phyloP scores from a whole-genome alignment of 2,113 vertebrate species.

The Caranx ignobilis region DNA sequence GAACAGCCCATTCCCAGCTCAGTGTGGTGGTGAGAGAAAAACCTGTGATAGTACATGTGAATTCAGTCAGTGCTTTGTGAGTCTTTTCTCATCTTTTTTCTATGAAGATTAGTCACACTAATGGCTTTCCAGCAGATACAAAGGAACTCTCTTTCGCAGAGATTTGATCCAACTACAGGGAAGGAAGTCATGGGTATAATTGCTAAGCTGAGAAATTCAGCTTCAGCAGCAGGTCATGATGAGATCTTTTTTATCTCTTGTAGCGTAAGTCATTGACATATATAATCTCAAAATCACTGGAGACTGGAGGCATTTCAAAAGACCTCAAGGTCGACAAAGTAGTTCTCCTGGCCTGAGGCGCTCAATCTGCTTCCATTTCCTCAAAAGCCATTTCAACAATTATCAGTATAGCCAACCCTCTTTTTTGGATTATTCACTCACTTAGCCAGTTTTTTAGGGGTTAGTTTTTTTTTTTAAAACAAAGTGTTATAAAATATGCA shows the following conservation, averaged over 20 bases:
- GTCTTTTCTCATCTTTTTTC: constrained; percentile 57
- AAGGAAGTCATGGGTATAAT: constrained; percentile 66
- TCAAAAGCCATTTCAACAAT: neutral
- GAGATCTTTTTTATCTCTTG: constrained; percentile 59
- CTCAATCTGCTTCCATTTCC: constrained; percentile 15
- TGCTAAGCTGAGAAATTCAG: constrained; percentile 58
- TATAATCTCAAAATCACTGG: constrained; percentile 51
- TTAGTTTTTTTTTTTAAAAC: too few species aligned
- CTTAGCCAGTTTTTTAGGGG: neutral
- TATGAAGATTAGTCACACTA: constrained; percentile 68
- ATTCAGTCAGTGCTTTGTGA: constrained; percentile 56
- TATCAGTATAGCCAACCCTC: neutral
- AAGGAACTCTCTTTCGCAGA: constrained; percentile 48
- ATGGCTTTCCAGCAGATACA: constrained; percentile 58
- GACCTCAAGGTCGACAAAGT: constrained; percentile 37
- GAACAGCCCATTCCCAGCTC: neutral
- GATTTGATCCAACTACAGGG: constrained; percentile 40
- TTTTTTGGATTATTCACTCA: neutral
- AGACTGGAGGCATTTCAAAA: constrained; percentile 48
- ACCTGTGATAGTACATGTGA: constrained; percentile 36
- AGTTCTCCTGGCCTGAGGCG: constrained; percentile 20
- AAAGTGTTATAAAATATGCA: too few species aligned
- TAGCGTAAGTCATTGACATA: constrained; percentile 49
- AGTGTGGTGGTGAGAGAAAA: constrained; percentile 7
- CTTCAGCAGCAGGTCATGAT: constrained; percentile 58